These are phyloP conservation scores for Rhopilema esculentum DNA, from an alignment of 30 jellyfish, hydroid and myxozoan species.

Conservation along the genomic window DNA sequence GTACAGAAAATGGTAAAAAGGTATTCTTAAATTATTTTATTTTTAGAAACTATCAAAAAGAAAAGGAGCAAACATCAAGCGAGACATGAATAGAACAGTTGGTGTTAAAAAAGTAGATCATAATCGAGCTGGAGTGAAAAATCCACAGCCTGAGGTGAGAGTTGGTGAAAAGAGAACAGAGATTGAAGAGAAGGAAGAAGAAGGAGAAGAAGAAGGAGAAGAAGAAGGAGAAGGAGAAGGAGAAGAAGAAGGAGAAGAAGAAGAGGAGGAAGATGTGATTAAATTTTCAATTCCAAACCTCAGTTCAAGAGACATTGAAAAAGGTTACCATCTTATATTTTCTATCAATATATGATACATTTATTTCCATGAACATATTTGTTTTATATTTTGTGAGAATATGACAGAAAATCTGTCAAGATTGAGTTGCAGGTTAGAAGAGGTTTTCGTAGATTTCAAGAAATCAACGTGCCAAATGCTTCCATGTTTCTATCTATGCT, in stretches of 20 bases:
- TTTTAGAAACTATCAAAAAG: neutral
- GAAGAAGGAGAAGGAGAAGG: conserved; percentile 29
- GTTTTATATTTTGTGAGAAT: no score
- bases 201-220: neutral
- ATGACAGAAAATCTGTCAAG: no score
- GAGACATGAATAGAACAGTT: neutral
- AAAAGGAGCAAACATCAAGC: neutral
- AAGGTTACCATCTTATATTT: neutral
- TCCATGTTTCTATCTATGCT: no score
- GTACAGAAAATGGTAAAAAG: no score
- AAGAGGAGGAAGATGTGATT: conserved; percentile 11
- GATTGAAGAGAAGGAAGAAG: neutral
- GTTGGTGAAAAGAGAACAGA: neutral
- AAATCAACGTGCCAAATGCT: no score
- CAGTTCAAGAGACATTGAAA: neutral
- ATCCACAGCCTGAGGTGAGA: neutral
- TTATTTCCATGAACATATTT: neutral
- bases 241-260: conserved; percentile 50
- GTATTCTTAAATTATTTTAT: neutral
- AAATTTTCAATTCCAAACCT: neutral
- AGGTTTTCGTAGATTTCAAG: no score
- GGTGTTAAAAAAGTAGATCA: no score
- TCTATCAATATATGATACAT: neutral
- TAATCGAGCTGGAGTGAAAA: no score
- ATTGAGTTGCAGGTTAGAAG: no score